Evolutionary conservation across 2,888 invertebrate species (phyloP).

Genomic region (Oscheius sp.): DNA sequence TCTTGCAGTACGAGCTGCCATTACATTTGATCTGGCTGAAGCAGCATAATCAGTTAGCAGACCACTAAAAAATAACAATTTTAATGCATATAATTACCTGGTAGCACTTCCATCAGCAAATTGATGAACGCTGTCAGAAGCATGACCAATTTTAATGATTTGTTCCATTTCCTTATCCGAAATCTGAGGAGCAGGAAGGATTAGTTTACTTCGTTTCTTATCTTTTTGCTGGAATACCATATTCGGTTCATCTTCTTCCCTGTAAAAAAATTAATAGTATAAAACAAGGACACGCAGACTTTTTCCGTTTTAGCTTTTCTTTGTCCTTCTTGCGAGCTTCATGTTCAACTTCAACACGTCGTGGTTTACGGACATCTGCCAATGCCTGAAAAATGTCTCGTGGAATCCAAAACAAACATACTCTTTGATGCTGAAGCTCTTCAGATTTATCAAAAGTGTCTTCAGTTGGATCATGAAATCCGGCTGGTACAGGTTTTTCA

Average conservation of each 20-base stretch:
- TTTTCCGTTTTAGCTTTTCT: conserved; percentile 85
- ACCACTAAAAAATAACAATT: conserved; percentile 71
- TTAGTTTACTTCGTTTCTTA: conserved; percentile 79
- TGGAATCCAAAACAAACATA: not conserved
- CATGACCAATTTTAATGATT: conserved; percentile 78
- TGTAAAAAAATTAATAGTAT: conserved; percentile 32
- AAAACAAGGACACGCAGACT: conserved; percentile 73
- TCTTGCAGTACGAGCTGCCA: conserved; percentile 84
- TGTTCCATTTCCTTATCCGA: conserved; percentile 81
- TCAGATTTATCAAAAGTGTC: conserved; percentile 76
- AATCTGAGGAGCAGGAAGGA: conserved; percentile 94
- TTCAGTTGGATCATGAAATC: conserved; percentile 92
- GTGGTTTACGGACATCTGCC: conserved; percentile 57
- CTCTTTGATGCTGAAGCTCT: conserved; percentile 47
- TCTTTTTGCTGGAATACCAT: conserved; percentile 68
- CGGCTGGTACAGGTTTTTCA: conserved; percentile 77
- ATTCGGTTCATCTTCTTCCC: conserved; percentile 82
- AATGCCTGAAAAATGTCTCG: conserved; percentile 38
- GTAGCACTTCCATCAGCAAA: conserved; percentile 79
- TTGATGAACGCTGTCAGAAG: conserved; percentile 77
- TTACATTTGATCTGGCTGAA: conserved; percentile 78
- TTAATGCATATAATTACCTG: conserved; percentile 36
- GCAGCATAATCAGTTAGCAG: conserved; percentile 88
- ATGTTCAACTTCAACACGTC: conserved; percentile 71
- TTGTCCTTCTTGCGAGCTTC: conserved; percentile 93